Evolutionary conservation across 2,888 invertebrate genomes (phyloP), one percentile per base, ranked within the genome.

Genomic region (Glaucopsyche alexis): DNA sequence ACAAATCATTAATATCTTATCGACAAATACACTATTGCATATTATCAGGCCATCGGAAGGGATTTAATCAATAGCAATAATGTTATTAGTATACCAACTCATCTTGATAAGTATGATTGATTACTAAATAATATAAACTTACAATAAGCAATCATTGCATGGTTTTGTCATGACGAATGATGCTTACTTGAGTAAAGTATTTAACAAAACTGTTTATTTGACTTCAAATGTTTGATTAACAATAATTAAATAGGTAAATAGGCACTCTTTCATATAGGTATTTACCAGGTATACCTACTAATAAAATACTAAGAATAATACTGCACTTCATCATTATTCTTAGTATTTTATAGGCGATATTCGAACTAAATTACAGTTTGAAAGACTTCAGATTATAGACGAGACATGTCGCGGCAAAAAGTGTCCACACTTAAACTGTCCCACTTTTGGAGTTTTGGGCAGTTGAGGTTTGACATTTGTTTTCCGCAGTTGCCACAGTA

Each of bases 41-140:
- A 67, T 16, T 47, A 67, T 16, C 67, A 45, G 42, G 45, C 19
- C 67, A 67, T 16, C 45, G 45, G 13, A 67, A 45, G 67, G 69
- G 69, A 69, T 49, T 69, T 19, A 69, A 49, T 66, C 42, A 69
- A 69, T 49, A 60, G 29, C 60, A 38, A 38, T 29, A 60, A 38
- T 60, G 60, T 6, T 69, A 69, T 14, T 69, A 47, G 14, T 29
- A 69, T 4, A 65, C 19, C 45, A 14, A 69, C 47, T 19, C 47
- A 49, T 66, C 42, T 40, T 16, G 69, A 69, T 69, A 69, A 69
- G 19, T 47, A 49, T 69, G 69, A 69, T 69, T 69, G 69, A 69
- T 69, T 69, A 29, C 45, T 19, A 29, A 69, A 69, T 69, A 29
- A 69, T 60, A 60, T 29, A 7, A 38, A 29, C 60, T 60, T 60